Base-by-base conservation (phyloP, 2,888 invertebrate species). In the Mesorhabditis spiculigera region DNA sequence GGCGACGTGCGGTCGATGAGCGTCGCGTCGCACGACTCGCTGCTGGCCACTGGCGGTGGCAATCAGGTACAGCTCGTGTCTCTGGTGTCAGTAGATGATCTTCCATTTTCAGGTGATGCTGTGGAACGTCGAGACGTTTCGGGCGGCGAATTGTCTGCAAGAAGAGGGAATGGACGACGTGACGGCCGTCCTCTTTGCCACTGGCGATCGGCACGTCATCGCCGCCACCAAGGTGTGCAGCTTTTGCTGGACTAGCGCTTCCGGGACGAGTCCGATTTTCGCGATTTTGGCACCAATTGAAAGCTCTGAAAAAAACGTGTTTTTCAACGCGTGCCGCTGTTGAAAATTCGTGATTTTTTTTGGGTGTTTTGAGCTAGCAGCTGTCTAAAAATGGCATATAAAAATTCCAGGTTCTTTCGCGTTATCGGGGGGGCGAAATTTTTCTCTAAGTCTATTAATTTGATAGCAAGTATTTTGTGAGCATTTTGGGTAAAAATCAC, bases 121-220 rank as follows among this genome's bases (percentile, higher is more conserved):
- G 67, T 98, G 97, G 96, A 95, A 94, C 71, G 75, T 83, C 45
- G 75, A 80, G 45, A 79, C 81, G 0, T 89, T 92, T 77, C 87
- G 90, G 64, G 92, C 92, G 78, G 88, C 93, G 28, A 89, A 92
- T 68, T 92, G 92, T 0, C 89, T 93, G 69, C 84, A 83, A 86
- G 89, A 91, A 71, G 90, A 90, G 45, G 91, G 92, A 82, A 71
- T 85, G 71, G 74, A 71, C 42, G 81, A 84, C 43, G 91, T 93
- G 6, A 87, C 92, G 69, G 90, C 91, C 73, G 89, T 91, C 4
- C 88, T 91, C 76, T 95, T 96, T 88, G 92, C 92, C 41, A 94
- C 95, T 28, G 92, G 92, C 28, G 96, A 98, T 88, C 90, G 94
- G 13, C 93, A 96, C 89, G 91, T 93, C 63, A 88, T 98, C 68